Evolutionary conservation across 2,113 vertebrate genomes (phyloP), one percentile per base, ranked within the genome.

Genomic region (Dicerorhinus sumatrensis): DNA sequence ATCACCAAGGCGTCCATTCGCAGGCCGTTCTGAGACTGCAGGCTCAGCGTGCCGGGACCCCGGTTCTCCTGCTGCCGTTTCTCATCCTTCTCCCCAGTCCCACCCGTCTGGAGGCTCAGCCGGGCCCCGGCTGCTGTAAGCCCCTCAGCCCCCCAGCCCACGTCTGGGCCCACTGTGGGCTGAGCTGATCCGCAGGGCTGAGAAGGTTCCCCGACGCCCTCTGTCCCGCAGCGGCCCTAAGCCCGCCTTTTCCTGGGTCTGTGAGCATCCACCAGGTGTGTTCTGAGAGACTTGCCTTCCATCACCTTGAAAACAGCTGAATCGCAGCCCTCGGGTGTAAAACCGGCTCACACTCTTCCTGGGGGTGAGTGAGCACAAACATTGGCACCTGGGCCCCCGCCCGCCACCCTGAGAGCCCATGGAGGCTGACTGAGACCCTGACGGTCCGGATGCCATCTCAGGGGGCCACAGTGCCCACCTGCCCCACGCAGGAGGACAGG

Each of bases 401-500:
- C 29, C 0, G 31, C 58, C 76, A 3, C 5, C 16, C 42, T 0
- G 0, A 31, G 9, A 29, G 67, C 27, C 27, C 79, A 14, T 42
- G 42, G 42, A 42, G 42, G 42, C 42, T 42, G 42, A 42, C 5
- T 42, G 42, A 42, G 42, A 42, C 8, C 48, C 48, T 48, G 48
- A 48, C 48, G 3, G 48, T 10, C 48, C 36, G 23, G 31, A 56
- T 33, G 6, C 10, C 20, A 0, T 39, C 75, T 33, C 1, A 4
- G 84, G 48, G n/a, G 75, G 14, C 81, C 29, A 0, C 1, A 36
- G 65, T 96, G 97, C 96, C 96, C 83, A 75, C 42, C 27, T 21
- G 80, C 73, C 81, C 79, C 33, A 25, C 60, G 56, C 79, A 29
- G 2, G 93, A 89, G 90, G 76, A 92, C 69, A 91, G 98, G 87